A percentile compares a stretch with the other conserved stretches of the same genome.
Evolutionary conservation across 2,113 vertebrate species (phyloP).

Genomic region (Nicator chloris): DNA sequence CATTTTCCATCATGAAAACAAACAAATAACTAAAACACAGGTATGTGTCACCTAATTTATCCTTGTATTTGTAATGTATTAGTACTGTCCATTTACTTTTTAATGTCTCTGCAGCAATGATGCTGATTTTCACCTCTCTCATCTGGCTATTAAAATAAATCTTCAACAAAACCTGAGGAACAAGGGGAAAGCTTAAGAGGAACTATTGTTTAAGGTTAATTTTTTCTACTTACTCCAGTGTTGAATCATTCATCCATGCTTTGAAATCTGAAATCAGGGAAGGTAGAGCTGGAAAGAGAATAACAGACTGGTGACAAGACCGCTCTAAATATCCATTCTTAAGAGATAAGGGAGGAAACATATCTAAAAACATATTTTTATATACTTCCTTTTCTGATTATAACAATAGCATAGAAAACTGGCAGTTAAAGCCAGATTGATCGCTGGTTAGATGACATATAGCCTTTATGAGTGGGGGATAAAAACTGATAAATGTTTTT

Average conservation of each 20-base stretch:
- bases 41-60: conserved; percentile 43
- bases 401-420: conserved; percentile 65
- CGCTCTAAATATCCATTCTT: conserved; percentile 34
- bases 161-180: conserved; percentile 22
- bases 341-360: neutral
- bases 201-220: neutral
- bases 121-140: conserved; percentile 1
- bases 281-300: neutral
- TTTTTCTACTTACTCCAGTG: neutral
- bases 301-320: neutral
- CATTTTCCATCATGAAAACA: neutral
- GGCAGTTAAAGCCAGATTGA: conserved; percentile 69
- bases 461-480: conserved; percentile 46
- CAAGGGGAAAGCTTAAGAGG: neutral
- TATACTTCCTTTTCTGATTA: conserved; percentile 54
- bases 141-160: conserved; percentile 48
- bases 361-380: neutral
- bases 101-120: neutral
- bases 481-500: conserved; percentile 69
- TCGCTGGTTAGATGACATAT: conserved; percentile 66
- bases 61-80: conserved; percentile 51
- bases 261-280: neutral
- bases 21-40: neutral
- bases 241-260: neutral
- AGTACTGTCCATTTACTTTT: conserved; percentile 38